Conservation (phyloP, 2,888 invertebrate species). For the Physocephala rufipes region DNA sequence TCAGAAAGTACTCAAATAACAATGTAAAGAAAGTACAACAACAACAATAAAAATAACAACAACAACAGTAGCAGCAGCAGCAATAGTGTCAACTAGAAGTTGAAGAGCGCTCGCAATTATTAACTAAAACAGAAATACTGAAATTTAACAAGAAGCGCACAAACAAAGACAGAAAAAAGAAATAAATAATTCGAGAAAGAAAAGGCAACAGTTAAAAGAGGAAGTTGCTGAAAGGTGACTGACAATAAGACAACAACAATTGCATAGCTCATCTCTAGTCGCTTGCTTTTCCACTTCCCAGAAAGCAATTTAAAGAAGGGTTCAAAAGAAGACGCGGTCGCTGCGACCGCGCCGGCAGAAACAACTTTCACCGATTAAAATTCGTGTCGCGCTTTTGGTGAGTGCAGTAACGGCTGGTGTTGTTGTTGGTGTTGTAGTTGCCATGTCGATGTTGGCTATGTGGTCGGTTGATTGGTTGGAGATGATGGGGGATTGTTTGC, state of each 20-base stretch:
- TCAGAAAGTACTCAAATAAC: neutral
- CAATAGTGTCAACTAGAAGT: too few species aligned
- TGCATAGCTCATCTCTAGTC: neutral
- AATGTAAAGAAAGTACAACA: neutral
- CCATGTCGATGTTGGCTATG: conserved; percentile 20
- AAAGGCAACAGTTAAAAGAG: neutral
- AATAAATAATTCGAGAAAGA: neutral
- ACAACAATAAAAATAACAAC: conserved; percentile 21
- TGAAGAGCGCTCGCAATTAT: too few species aligned
- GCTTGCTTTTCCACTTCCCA: conserved; percentile 2
- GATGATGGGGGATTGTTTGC: too few species aligned
- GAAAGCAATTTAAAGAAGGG: conserved; percentile 32
- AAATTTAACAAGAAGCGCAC: too few species aligned
- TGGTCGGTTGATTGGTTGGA: neutral
- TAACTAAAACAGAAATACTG: too few species aligned
- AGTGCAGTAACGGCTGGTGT: too few species aligned
- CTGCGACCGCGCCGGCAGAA: conserved; percentile 32
- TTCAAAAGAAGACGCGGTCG: conserved; percentile 31
- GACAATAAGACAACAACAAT: conserved; percentile 30
- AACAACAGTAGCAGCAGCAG: conserved; percentile 20
- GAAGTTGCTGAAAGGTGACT: neutral
- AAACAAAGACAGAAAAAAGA: neutral
- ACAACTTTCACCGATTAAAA: conserved; percentile 65
- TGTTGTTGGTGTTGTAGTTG: neutral
- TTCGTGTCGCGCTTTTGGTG: conserved; percentile 55